A percentile compares a stretch with the other conserved stretches of the same genome.
Evolutionary conservation across 1,140 invertebrate species (phyloP).

Genomic region (Popillia japonica): DNA sequence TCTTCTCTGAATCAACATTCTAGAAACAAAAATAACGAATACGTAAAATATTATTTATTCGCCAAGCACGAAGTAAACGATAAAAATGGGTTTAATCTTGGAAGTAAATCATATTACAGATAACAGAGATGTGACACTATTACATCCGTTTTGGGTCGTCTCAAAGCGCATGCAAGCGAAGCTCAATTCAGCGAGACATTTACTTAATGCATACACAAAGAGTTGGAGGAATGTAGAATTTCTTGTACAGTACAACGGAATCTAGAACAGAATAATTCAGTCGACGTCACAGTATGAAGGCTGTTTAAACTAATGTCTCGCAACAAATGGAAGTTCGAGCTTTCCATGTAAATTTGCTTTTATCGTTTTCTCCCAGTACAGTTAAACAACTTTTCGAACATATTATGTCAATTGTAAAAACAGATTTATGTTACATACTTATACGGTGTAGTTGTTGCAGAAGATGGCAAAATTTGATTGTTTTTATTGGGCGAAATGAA

Average conservation of each 20-base stretch:
- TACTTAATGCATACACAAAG: conserved; percentile 7
- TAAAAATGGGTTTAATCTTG: background rate
- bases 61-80: background rate
- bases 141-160: background rate
- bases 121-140: background rate
- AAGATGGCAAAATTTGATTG: too few relatives aligned
- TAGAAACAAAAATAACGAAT: background rate
- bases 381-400: conserved; percentile 11
- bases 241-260: background rate
- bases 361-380: background rate
- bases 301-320: conserved; percentile 1
- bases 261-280: conserved; percentile 6
- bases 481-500: too few relatives aligned
- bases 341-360: background rate
- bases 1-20: too few relatives aligned
- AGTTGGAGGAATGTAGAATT: background rate
- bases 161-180: background rate
- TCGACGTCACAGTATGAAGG: background rate
- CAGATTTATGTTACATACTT: background rate
- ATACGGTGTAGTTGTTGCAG: too few relatives aligned
- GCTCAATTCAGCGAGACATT: background rate
- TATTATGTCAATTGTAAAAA: background rate
- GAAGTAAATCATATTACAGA: background rate
- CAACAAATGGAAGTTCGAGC: background rate
- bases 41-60: background rate